Base-by-base conservation (phyloP, 2,888 invertebrate genomes). In the Agrenia bidenticulata region DNA sequence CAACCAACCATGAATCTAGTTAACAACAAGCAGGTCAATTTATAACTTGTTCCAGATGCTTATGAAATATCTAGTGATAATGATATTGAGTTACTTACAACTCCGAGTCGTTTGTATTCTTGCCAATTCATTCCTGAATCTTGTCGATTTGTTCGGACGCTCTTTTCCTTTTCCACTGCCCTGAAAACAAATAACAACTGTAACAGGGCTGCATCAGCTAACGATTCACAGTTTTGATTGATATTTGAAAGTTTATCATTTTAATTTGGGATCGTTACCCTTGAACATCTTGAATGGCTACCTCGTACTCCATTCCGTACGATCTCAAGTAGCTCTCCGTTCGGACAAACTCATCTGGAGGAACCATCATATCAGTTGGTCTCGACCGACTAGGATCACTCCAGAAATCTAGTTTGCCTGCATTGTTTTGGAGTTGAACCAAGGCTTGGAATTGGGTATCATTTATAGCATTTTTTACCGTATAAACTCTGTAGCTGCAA, bases 1-100 rank as follows among this genome's bases (percentile, higher is more conserved):
- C 45, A 79, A n/a, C 74, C 74, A 74, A 15, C 65, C 56, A 61
- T 74, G 73, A 49, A 75, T 74, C 75, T 75, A 53, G 39, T 41
- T 23, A 42, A 32, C n/a, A 26, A n/a, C 26, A 23, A 11, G 15
- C 17, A 61, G 27, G 5, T 24, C 23, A 27, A 11, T 55, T 55
- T 11, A 19, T 56, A 21, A 37, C 26, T 32, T 15, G 9, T 17
- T 57, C 19, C 45, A 15, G 15, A 39, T 41, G 26, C 2, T 41
- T 19, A n/a, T 15, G 45, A 4, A 58, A 21, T 45, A 17, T 32
- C 32, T n/a, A n/a, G n/a, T n/a, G n/a, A n/a, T n/a, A n/a, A n/a
- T n/a, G n/a, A 24, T 41, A 24, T 41, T 41, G 21, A 56, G 5
- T 49, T 13, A 59, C 26, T 59, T 61, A 75, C 75, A 63, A 64